phyloP scores from a whole-genome alignment of 2,888 invertebrate genomes.

The Belgica antarctica region DNA sequence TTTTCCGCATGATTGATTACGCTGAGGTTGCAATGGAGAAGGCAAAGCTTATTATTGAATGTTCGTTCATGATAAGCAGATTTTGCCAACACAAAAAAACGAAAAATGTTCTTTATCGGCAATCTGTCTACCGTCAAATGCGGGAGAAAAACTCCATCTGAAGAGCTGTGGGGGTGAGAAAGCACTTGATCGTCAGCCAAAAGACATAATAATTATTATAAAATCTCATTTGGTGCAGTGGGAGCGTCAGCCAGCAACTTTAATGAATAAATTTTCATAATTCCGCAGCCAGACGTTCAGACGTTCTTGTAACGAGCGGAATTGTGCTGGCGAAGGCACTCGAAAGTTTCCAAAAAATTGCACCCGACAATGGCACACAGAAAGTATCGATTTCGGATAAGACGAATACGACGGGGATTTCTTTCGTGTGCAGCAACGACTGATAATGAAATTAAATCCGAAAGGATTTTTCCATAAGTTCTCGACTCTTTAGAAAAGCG shows the following conservation, averaged over 20 bases:
- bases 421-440: background rate
- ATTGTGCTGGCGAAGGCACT: background rate
- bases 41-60: too few relatives aligned
- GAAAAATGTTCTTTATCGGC: too few relatives aligned
- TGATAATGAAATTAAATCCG: constrained; percentile 19
- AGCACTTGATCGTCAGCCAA: constrained; percentile 11
- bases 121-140: background rate
- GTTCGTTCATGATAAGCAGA: background rate
- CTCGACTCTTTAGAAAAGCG: background rate
- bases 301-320: background rate
- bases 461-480: background rate
- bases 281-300: constrained; percentile 13
- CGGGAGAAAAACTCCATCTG: background rate
- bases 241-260: background rate
- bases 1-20: constrained; percentile 23
- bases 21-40: too few relatives aligned
- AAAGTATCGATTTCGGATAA: constrained; percentile 14
- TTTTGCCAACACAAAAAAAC: too few relatives aligned
- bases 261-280: constrained; percentile 40
- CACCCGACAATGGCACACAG: background rate
- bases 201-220: background rate
- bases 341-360: background rate
- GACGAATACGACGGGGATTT: background rate
- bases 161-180: background rate
- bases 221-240: too few relatives aligned